phyloP scores from a whole-genome alignment of 1,140 invertebrate genomes.

The Pseudomyrmex sp. region DNA sequence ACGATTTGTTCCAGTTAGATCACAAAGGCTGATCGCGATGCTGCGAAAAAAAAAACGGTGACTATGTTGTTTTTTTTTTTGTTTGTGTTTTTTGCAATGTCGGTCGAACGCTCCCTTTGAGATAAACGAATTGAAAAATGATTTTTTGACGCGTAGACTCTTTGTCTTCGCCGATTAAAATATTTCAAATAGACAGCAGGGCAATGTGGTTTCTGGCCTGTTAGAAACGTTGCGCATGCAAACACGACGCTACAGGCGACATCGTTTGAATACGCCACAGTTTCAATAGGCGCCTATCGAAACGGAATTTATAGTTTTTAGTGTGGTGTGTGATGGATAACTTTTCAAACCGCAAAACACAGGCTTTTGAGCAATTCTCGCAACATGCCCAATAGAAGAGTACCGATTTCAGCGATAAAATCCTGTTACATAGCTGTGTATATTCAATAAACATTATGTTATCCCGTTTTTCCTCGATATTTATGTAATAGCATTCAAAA shows the following conservation, averaged over 20 bases:
- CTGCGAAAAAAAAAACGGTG: conserved; percentile 36
- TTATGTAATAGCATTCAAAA: neutral
- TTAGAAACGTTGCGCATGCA: conserved; percentile 52
- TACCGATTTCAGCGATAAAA: conserved; percentile 33
- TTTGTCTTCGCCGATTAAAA: conserved; percentile 59
- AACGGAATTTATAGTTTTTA: conserved; percentile 60
- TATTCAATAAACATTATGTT: conserved; percentile 10
- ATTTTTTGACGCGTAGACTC: conserved; percentile 52
- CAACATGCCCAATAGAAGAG: conserved; percentile 39
- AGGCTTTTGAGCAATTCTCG: conserved; percentile 57
- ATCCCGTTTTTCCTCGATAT: conserved; percentile 1
- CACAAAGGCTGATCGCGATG: conserved; percentile 25
- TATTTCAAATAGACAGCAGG: conserved; percentile 57
- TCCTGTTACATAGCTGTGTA: conserved; percentile 23
- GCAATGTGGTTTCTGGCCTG: conserved; percentile 48
- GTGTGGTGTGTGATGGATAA: conserved; percentile 53
- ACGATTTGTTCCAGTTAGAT: neutral
- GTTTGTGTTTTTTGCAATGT: conserved; percentile 25
- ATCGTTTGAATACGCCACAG: conserved; percentile 49
- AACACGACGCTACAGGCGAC: conserved; percentile 53
- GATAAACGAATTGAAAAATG: conserved; percentile 53
- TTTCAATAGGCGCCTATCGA: conserved; percentile 53
- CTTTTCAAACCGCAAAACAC: conserved; percentile 59
- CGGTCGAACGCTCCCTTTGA: conserved; percentile 39
- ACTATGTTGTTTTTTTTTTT: neutral